Evolutionary conservation across 1,140 invertebrate genomes (phyloP), one percentile per base, ranked within the genome.

Genomic region (Paracyclopina nana): DNA sequence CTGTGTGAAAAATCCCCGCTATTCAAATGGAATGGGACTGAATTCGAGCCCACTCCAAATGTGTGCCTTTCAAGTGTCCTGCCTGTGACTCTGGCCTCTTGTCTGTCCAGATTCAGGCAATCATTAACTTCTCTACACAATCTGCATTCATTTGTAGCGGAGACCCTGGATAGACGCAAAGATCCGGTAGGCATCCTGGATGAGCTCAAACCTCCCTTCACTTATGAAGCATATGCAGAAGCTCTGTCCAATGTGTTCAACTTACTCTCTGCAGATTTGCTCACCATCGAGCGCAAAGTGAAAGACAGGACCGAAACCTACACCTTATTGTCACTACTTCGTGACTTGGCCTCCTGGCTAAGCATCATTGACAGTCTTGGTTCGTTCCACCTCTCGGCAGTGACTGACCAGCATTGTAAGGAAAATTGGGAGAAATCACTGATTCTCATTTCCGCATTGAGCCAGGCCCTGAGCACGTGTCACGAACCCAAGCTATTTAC

Each of bases 151-250:
- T 48, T 48, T 48, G n/a, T 48, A 11, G 1, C 4, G 20, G 14
- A 3, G n/a, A 24, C 14, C 2, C 2, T n/a, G 4, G 4, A 26
- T 12, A 27, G 16, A 28, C 25, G 18, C 4, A 3, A 4, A 4
- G 30, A 20, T 11, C 48, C 48, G n/a, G n/a, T n/a, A n/a, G 14
- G 3, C 25, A 24, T 24, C 2, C 2, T n/a, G 4, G 4, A 26
- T 12, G 22, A 16, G 27, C 25, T 20, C 4, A 3, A 4, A 4
- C 20, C 20, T 11, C 48, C 48, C 12, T 20, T 20, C 20, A 50
- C 48, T 12, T 38, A 38, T 30, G 48, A 50, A 24, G 48, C 48
- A 1, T 50, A 50, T 24, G 29, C 25, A 6, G 25, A 41, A 4
- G 14, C 16, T 40, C 34, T 50, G 2, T 1, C 12, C 4, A 25